These are phyloP conservation scores for Propithecus coquereli DNA, from an alignment of 2,113 vertebrate genomes.

Conservation along the genomic window DNA sequence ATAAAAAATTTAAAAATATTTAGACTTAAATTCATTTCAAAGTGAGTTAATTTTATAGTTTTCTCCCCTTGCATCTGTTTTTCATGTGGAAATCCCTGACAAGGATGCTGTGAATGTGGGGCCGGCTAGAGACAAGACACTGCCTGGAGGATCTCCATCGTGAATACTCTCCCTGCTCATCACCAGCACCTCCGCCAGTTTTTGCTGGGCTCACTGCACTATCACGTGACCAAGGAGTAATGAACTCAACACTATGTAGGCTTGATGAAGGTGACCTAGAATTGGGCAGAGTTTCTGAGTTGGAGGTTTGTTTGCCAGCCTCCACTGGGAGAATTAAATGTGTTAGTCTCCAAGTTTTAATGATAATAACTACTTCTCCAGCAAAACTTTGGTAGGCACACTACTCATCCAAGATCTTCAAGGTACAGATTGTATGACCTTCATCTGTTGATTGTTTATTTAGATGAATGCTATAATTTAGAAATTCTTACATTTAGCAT, in stretches of 20 bases:
- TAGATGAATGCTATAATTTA: background rate
- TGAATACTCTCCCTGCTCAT: background rate
- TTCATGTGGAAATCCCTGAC: background rate
- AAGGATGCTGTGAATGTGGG: background rate
- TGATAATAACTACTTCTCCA: slow-evolving; percentile 54
- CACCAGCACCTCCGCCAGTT: background rate
- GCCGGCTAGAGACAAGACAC: background rate
- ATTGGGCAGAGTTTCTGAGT: slow-evolving; percentile 58
- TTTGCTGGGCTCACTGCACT: background rate
- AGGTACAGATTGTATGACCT: slow-evolving; percentile 15
- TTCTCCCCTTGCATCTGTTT: background rate
- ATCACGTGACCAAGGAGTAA: background rate
- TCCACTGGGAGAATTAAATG: slow-evolving; percentile 31
- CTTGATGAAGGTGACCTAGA: slow-evolving; percentile 65
- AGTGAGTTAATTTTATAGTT: background rate
- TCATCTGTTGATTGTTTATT: background rate
- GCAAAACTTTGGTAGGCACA: slow-evolving; percentile 11
- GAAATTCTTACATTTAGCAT: background rate
- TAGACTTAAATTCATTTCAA: background rate
- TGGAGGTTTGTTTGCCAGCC: slow-evolving; percentile 42
- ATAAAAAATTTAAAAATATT: background rate
- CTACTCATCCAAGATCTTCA: slow-evolving; percentile 11
- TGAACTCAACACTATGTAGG: background rate
- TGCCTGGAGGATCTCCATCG: background rate
- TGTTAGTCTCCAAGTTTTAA: slow-evolving; percentile 70